Evolutionary conservation across 1,140 invertebrate species (phyloP).

Genomic region (Propsilocerus akamusi): DNA sequence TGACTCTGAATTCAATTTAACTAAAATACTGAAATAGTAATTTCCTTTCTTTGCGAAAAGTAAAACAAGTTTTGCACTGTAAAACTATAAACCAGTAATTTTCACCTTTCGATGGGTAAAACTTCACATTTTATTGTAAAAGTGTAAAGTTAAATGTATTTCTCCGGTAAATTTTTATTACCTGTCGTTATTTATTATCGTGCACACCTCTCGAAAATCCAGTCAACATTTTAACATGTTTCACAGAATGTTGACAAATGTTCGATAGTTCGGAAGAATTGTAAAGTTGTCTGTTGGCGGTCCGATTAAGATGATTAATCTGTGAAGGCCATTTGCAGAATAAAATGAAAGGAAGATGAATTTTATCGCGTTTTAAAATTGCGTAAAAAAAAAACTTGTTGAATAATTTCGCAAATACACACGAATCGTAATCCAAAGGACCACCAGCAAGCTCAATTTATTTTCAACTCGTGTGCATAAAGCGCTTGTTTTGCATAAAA

Average conservation of each 20-base stretch:
- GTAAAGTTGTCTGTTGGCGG: neutral
- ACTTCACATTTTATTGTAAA: too few relatives aligned
- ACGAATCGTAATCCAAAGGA: neutral
- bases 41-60: too few relatives aligned
- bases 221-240: neutral
- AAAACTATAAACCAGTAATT: too few relatives aligned
- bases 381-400: neutral
- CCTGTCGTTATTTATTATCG: neutral
- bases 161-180: neutral
- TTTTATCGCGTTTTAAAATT: neutral
- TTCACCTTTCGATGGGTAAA: too few relatives aligned
- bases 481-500: conserved; percentile 1
- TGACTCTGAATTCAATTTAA: too few relatives aligned
- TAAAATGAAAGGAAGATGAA: neutral
- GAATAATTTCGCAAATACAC: neutral
- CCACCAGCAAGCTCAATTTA: neutral
- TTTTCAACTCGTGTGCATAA: neutral
- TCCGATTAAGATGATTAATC: neutral
- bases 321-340: neutral
- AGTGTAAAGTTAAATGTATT: too few relatives aligned
- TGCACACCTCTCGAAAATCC: neutral
- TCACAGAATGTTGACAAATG: neutral
- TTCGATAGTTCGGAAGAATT: neutral
- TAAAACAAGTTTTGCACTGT: too few relatives aligned
- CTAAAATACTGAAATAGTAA: too few relatives aligned